These are phyloP conservation scores for Bacillus rossius DNA, from an alignment of 1,140 invertebrate species.

Conservation along the genomic window DNA sequence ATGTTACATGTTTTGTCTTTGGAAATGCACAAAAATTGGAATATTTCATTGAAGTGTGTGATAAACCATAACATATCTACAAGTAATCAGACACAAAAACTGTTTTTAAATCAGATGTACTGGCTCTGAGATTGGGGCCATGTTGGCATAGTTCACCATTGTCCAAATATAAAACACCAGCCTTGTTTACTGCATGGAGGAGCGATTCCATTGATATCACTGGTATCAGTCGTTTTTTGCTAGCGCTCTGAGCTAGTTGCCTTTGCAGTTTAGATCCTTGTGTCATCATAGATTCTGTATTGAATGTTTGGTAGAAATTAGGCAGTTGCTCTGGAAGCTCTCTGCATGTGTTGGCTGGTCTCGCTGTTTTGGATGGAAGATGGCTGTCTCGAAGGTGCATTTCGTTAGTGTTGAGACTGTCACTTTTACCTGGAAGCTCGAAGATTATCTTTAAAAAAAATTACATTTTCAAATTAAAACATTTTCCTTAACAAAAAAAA, in stretches of 20 bases:
- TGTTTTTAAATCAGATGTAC: constrained; percentile 49
- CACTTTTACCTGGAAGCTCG: constrained; percentile 17
- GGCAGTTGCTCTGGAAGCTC: constrained; percentile 11
- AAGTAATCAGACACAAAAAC: constrained; percentile 50
- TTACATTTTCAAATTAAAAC: constrained; percentile 26
- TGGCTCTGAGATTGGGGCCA: constrained; percentile 38
- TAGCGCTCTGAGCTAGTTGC: constrained; percentile 16
- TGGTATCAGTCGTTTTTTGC: neutral
- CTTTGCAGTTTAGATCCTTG: constrained; percentile 24
- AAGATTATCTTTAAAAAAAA: constrained; percentile 36
- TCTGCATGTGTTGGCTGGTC: constrained; percentile 16
- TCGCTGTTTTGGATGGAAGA: constrained; percentile 21
- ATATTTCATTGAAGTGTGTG: too few relatives aligned
- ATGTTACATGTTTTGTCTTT: too few relatives aligned
- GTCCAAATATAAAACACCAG: constrained; percentile 11
- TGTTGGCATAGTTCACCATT: constrained; percentile 37
- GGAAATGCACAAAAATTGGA: too few relatives aligned
- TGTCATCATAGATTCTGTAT: constrained; percentile 25
- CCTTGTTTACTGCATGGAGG: constrained; percentile 13
- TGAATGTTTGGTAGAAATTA: constrained; percentile 25
- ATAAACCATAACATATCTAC: constrained; percentile 27
- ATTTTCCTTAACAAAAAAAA: neutral
- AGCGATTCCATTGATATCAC: constrained; percentile 17
- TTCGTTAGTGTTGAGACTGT: constrained; percentile 16
- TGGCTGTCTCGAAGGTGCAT: constrained; percentile 31